A percentile compares a stretch with the other conserved stretches of the same genome.
These are phyloP conservation scores for Aphelocoma californica DNA, from an alignment of 2,797 vertebrate genomes.

Conservation along the genomic window DNA sequence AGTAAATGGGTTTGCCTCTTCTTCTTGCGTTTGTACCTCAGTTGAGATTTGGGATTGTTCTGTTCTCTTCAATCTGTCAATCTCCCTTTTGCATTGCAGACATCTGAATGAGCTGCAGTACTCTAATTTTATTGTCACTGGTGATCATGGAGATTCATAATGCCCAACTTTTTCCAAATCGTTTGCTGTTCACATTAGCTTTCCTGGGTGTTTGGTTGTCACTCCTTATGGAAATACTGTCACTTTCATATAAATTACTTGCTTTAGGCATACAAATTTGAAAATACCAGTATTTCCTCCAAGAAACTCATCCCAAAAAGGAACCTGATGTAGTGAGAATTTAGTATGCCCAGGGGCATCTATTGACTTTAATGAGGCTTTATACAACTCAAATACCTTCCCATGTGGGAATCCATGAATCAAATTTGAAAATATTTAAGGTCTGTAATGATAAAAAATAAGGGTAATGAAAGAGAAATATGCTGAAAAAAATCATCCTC, in stretches of 20 bases:
- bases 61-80: not conserved
- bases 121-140: not conserved
- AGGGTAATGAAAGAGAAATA: not conserved
- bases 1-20: not conserved
- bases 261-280: not conserved
- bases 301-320: not conserved
- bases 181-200: not conserved
- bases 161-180: not conserved
- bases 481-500: not conserved
- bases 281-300: not conserved
- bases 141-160: not conserved
- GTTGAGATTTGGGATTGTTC: not conserved
- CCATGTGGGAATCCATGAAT: not conserved
- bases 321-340: not conserved
- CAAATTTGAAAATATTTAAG: not conserved
- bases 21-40: not conserved
- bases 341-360: not conserved
- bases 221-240: not conserved
- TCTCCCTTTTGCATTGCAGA: not conserved
- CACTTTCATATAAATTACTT: not conserved
- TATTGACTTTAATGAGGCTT: conserved; percentile 4
- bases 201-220: not conserved
- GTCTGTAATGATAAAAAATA: not conserved
- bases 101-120: not conserved
- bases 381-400: not conserved